Evolutionary conservation across 2,888 invertebrate genomes (phyloP), one percentile per base, ranked within the genome.

Genomic region (Graphium colonna): DNA sequence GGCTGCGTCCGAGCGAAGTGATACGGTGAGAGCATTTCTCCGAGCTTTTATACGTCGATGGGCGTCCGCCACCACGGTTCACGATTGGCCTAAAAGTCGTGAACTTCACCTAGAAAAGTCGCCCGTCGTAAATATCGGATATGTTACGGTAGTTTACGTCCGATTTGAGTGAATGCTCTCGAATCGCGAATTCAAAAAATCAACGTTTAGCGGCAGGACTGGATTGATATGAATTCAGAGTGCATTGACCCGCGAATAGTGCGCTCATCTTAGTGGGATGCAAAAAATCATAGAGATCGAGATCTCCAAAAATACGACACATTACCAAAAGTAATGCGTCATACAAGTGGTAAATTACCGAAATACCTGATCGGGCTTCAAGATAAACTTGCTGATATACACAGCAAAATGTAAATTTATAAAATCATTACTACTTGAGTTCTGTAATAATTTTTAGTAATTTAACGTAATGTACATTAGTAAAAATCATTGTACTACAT

Each of bases 11-110:
- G 76, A 85, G 72, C 87, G 85, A 47, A 52, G 21, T 52, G 79
- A 84, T 87, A 77, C 66, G 71, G 88, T 75, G 87, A 88, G 78
- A 88, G 88, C 80, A 86, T 88, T 88, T 88, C 88, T 82, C 84
- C 76, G 71, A n/a, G 79, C 68, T 83, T 88, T 74, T 86, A 88
- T 88, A 88, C 74, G 59, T 59, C 61, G 60, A 57, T 57, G 59
- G 13, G 13, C 54, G 63, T 54, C 71, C 78, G 75, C 78, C 79
- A 68, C 77, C 73, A 70, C 71, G 58, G 59, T 68, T 58, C 68
- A 59, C 68, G 67, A 62, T 56, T 75, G 79, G 76, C 77, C 81
- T 75, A 76, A 73, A 74, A 73, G 69, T 68, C 65, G 60, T 79
- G 78, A 85, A 79, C 83, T 81, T 87, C 82, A 82, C 81, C 84